Evolutionary conservation across 1,140 invertebrate genomes (phyloP).

Genomic region (Aphaenogaster ashmeadi): DNA sequence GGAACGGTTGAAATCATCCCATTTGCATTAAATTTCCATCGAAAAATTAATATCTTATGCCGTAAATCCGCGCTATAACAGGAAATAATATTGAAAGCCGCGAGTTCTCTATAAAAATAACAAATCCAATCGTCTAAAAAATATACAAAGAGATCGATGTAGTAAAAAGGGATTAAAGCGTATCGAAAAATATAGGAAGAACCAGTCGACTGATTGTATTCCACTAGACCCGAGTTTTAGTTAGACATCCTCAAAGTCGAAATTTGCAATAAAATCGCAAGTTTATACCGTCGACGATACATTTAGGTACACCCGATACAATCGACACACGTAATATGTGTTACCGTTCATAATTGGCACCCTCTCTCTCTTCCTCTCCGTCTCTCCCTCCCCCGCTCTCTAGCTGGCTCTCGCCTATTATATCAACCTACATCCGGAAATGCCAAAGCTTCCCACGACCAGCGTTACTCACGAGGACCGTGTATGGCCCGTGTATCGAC

Average conservation of each 20-base stretch:
- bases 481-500: slow-evolving; percentile 45
- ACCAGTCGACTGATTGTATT: not conserved
- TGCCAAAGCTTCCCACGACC: slow-evolving; percentile 79
- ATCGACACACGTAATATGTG: slow-evolving; percentile 75
- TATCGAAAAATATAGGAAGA: not conserved
- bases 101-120: not conserved
- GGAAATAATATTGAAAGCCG: not conserved
- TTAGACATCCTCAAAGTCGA: not conserved
- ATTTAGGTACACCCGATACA: slow-evolving; percentile 64
- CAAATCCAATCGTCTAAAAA: not conserved
- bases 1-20: not conserved
- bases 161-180: not conserved
- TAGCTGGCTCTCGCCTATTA: slow-evolving; percentile 76
- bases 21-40: slow-evolving; percentile 5
- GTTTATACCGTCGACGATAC: slow-evolving; percentile 37
- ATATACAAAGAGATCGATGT: not conserved
- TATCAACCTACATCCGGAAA: slow-evolving; percentile 82
- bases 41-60: not conserved
- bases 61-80: not conserved
- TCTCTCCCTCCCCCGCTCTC: slow-evolving; percentile 27
- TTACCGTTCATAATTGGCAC: slow-evolving; percentile 76
- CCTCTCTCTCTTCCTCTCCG: slow-evolving; percentile 15
- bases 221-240: not conserved
- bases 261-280: slow-evolving; percentile 36
- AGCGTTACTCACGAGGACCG: slow-evolving; percentile 67